A percentile compares a stretch with the other conserved stretches of the same genome.
These are phyloP conservation scores for Zaprionus africanus DNA, from an alignment of 1,140 invertebrate genomes.

Conservation along the genomic window DNA sequence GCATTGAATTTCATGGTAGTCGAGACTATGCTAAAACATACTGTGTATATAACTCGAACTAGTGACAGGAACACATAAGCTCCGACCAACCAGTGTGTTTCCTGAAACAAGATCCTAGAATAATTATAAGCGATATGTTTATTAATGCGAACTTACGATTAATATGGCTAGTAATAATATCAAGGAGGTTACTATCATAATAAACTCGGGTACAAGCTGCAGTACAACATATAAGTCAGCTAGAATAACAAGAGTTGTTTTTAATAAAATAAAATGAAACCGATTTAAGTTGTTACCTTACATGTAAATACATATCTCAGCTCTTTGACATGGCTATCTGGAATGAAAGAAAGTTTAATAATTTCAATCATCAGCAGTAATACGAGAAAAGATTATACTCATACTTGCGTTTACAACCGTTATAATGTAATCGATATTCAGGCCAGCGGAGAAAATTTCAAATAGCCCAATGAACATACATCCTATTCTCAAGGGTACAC, in stretches of 20 bases:
- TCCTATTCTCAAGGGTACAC: conserved; percentile 28
- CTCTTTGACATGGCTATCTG: not conserved
- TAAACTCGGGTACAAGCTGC: conserved; percentile 28
- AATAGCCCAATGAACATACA: conserved; percentile 24
- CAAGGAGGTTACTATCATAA: not conserved
- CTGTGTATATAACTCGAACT: conserved; percentile 4
- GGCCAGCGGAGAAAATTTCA: conserved; percentile 1
- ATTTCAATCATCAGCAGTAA: not conserved
- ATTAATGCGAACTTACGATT: conserved; percentile 10
- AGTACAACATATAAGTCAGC: not conserved
- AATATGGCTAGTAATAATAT: conserved; percentile 13
- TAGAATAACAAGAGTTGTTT: not conserved
- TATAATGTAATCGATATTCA: conserved; percentile 35
- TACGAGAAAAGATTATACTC: not conserved
- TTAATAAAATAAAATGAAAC: not conserved
- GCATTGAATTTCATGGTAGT: conserved; percentile 14
- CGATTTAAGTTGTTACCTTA: conserved; percentile 2
- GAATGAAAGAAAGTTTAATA: not conserved
- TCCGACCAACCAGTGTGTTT: conserved; percentile 1
- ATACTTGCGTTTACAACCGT: conserved; percentile 1
- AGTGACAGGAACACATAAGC: not conserved
- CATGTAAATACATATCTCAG: conserved; percentile 7
- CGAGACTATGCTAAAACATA: conserved; percentile 24
- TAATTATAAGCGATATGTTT: not conserved
- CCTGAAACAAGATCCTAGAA: conserved; percentile 2